phyloP scores from a whole-genome alignment of 2,113 vertebrate genomes.

The Plecotus auritus region DNA sequence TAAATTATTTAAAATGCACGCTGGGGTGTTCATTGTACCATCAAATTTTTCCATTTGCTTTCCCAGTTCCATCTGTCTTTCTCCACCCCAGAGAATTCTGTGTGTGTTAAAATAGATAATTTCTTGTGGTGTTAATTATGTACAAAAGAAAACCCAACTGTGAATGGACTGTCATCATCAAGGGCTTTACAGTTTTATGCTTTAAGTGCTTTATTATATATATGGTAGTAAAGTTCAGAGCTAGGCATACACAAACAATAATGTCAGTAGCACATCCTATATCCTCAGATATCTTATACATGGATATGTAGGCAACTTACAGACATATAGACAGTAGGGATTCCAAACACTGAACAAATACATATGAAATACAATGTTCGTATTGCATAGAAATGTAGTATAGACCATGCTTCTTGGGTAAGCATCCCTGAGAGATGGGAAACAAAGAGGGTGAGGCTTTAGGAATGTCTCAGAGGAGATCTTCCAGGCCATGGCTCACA shows the following conservation, averaged over 20 bases:
- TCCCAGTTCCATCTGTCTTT: slow-evolving; percentile 51
- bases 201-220: not conserved
- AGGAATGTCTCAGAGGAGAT: not conserved
- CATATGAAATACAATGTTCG: not conserved
- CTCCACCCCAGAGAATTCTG: slow-evolving; percentile 32
- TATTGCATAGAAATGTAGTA: not conserved
- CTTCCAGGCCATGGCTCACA: not conserved
- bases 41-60: slow-evolving; percentile 46
- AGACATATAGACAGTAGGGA: not conserved
- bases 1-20: slow-evolving; percentile 44
- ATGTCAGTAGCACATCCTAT: not conserved
- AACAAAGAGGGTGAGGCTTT: not conserved
- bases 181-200: not conserved
- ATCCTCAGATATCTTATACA: not conserved
- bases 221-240: not conserved
- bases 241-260: not conserved
- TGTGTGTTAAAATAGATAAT: slow-evolving; percentile 47
- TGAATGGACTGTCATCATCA: slow-evolving; percentile 23
- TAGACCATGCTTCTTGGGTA: not conserved
- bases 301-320: not conserved
- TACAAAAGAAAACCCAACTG: slow-evolving; percentile 45
- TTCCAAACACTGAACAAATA: not conserved
- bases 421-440: not conserved
- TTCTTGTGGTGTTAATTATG: slow-evolving; percentile 45
- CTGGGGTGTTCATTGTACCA: not conserved